phyloP scores from a whole-genome alignment of 2,113 vertebrate genomes.

The Nestor notabilis region DNA sequence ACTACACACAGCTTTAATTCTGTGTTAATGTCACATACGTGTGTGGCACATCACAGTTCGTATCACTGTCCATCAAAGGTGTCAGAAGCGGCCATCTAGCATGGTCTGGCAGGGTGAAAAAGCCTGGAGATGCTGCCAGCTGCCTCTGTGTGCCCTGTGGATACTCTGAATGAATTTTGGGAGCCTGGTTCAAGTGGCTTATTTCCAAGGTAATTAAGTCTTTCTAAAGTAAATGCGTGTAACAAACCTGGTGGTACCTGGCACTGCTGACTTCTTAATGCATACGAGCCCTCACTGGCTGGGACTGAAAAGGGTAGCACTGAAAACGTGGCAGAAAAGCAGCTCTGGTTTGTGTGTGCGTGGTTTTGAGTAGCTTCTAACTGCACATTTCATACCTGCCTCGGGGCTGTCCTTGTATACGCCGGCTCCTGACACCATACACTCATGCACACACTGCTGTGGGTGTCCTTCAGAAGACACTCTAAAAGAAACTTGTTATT shows the following conservation, averaged over 20 bases:
- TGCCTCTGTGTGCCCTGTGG: background rate
- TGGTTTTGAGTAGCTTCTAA: background rate
- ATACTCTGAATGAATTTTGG: background rate
- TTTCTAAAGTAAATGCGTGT: background rate
- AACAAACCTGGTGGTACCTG: constrained; percentile 27
- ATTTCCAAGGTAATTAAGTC: constrained; percentile 45
- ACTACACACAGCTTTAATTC: background rate
- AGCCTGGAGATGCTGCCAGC: background rate
- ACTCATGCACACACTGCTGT: fast-evolving
- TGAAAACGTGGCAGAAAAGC: background rate
- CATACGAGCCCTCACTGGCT: background rate
- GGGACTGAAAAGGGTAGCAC: background rate
- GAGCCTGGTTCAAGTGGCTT: constrained; percentile 1
- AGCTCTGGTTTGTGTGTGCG: background rate
- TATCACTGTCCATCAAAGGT: background rate
- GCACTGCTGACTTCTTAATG: constrained; percentile 19
- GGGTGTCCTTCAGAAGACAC: background rate
- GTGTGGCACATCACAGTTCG: background rate
- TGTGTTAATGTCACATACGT: fast-evolving
- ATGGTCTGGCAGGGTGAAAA: background rate
- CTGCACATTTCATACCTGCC: background rate
- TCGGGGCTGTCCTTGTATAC: fast-evolving
- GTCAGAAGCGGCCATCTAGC: background rate
- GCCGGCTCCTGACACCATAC: fast-evolving
- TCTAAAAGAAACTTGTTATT: background rate